These are phyloP conservation scores for Platynereis dumerilii DNA, from an alignment of 2,888 invertebrate genomes.

Conservation along the genomic window DNA sequence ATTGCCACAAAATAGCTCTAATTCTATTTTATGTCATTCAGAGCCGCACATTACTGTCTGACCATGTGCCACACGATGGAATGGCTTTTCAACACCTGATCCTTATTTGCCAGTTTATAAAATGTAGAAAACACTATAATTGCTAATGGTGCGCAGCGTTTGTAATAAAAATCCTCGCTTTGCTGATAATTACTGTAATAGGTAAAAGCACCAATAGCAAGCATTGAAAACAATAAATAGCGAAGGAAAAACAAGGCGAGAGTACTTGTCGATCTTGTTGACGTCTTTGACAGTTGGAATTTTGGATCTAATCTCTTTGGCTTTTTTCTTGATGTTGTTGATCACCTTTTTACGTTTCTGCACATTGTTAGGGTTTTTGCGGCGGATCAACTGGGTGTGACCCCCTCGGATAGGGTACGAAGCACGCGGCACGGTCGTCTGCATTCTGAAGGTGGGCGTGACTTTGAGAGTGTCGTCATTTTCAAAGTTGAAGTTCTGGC, in stretches of 20 bases:
- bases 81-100: too few relatives aligned
- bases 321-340: constrained; percentile 49
- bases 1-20: too few relatives aligned
- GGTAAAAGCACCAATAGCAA: constrained; percentile 87
- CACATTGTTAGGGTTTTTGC: constrained; percentile 35
- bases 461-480: constrained; percentile 41
- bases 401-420: constrained; percentile 37
- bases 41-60: too few relatives aligned
- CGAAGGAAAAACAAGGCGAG: constrained; percentile 92
- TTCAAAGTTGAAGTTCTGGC: constrained; percentile 52
- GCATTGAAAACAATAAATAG: constrained; percentile 94
- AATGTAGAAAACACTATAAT: too few relatives aligned
- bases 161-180: too few relatives aligned
- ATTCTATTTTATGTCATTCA: too few relatives aligned
- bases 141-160: too few relatives aligned
- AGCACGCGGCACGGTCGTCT: constrained; percentile 51
- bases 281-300: constrained; percentile 79
- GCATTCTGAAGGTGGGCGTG: constrained; percentile 45
- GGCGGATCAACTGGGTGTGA: constrained; percentile 32
- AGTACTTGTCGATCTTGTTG: constrained; percentile 97
- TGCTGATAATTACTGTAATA: constrained; percentile 38
- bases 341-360: constrained; percentile 45
- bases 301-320: constrained; percentile 51
- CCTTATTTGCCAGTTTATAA: too few relatives aligned
- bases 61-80: too few relatives aligned